These are phyloP conservation scores for Semaprochilodus insignis DNA, from an alignment of 2,797 vertebrate genomes.

Conservation along the genomic window DNA sequence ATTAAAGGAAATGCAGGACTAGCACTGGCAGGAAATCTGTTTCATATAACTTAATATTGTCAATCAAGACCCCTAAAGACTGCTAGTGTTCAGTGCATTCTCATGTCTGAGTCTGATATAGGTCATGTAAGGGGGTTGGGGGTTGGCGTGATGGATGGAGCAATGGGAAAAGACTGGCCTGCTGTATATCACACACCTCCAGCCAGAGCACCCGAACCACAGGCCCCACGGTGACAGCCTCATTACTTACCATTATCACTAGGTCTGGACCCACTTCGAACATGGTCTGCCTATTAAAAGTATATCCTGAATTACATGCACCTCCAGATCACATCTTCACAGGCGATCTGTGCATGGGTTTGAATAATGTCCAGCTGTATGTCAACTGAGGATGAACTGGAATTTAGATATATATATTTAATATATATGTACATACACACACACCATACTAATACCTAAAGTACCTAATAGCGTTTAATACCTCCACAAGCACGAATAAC, in stretches of 20 bases:
- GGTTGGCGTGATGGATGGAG: slow-evolving; percentile 78
- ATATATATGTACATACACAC: too few species aligned
- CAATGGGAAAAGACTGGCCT: slow-evolving; percentile 79
- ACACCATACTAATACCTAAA: too few species aligned
- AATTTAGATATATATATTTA: too few species aligned
- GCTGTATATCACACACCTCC: slow-evolving; percentile 54
- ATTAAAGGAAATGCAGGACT: background rate
- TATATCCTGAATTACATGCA: too few species aligned
- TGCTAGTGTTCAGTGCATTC: background rate
- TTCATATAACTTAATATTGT: slow-evolving; percentile 8
- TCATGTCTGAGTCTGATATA: background rate
- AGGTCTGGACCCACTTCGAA: background rate
- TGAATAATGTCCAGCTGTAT: too few species aligned
- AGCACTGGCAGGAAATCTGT: background rate
- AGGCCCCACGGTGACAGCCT: slow-evolving; percentile 42
- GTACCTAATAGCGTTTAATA: too few species aligned
- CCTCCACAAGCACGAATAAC: too few species aligned
- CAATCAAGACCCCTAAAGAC: background rate
- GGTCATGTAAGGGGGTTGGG: slow-evolving; percentile 16
- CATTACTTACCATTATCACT: slow-evolving; percentile 45
- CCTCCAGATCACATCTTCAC: too few species aligned
- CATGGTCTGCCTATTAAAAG: background rate
- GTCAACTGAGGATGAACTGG: too few species aligned
- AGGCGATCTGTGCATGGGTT: too few species aligned
- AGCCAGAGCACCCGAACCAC: slow-evolving; percentile 30